Conservation (phyloP, 2,888 invertebrate genomes). For the Sinohyriopsis cumingii region DNA sequence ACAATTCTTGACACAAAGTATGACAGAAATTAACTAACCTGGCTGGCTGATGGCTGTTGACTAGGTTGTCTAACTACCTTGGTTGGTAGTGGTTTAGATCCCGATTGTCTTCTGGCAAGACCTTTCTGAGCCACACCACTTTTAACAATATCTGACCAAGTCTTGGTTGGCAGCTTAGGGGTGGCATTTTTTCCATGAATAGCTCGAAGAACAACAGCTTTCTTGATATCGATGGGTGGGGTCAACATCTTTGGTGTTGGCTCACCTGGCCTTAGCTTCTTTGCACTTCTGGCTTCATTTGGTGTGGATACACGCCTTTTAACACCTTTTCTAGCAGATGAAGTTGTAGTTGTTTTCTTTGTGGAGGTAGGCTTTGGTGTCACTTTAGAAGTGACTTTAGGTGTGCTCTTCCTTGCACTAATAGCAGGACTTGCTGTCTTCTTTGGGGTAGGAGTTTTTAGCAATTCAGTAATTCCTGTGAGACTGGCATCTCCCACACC, state of each 20-base stretch:
- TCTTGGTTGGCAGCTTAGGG: slow-evolving; percentile 50
- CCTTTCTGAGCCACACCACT: slow-evolving; percentile 35
- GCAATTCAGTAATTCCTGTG: slow-evolving; percentile 28
- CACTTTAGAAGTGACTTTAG: slow-evolving; percentile 21
- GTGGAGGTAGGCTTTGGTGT: slow-evolving; percentile 12
- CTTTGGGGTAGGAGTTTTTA: slow-evolving; percentile 21
- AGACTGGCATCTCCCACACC: slow-evolving; percentile 24
- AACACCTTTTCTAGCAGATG: not conserved
- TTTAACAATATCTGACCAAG: slow-evolving; percentile 64
- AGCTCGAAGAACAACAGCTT: slow-evolving; percentile 55
- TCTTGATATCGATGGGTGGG: slow-evolving; percentile 51
- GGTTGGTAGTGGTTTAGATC: slow-evolving; percentile 18
- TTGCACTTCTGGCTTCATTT: slow-evolving; percentile 3
- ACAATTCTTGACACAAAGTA: not conserved
- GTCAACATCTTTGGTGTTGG: slow-evolving; percentile 13
- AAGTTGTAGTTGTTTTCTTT: slow-evolving; percentile 17
- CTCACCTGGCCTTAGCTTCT: slow-evolving; percentile 16
- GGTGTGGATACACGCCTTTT: not conserved
- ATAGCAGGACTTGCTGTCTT: slow-evolving; percentile 14
- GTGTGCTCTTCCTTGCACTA: slow-evolving; percentile 35
- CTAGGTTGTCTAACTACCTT: slow-evolving; percentile 14
- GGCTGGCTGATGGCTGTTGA: slow-evolving; percentile 13
- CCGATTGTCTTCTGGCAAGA: slow-evolving; percentile 29
- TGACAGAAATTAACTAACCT: slow-evolving; percentile 11
- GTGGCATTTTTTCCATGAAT: slow-evolving; percentile 64